Base-by-base conservation (phyloP, 2,113 vertebrate genomes). In the Oxyura jamaicensis region DNA sequence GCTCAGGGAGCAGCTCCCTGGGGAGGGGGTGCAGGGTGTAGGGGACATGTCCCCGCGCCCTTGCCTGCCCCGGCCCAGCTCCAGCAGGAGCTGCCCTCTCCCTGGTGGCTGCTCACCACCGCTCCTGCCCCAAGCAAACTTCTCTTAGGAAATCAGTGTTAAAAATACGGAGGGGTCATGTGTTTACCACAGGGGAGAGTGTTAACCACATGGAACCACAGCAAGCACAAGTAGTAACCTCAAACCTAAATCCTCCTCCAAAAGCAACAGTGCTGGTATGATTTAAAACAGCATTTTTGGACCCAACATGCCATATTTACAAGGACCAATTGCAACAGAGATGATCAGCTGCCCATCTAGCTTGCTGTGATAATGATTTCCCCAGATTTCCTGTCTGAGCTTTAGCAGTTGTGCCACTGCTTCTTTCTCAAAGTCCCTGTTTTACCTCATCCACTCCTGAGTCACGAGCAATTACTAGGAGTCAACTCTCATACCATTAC, bases 121-220 rank as follows among this genome's bases (percentile, higher is more conserved):
- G 33, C 14, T 19, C 12, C 3, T 36, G 46, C 48, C 11, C 22
- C 1, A 4, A 39, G 33, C 28, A 18, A 56, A 29, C n/a, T 29
- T n/a, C 28, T n/a, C n/a, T 23, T 56, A 7, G 6, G 6, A 46
- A 63, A 21, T 15, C n/a, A 6, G 28, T 9, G 2, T 15, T 48
- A 23, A 23, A 23, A 15, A 55, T 18, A 11, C 14, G 3, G 11
- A 1, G 1, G 48, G 22, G 19, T n/a, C 18, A 8, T 7, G 14
- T 39, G 39, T 46, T 18, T 26, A 55, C 52, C 52, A 55, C 52
- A 26, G 13, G 14, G 29, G 28, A 39, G 31, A 2, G 10, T 4
- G 23, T 33, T 46, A 55, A 19, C 39, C n/a, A 19, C 29, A 25
- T 10, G 41, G 67, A 65, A n/a, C 58, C 35, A 16, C 59, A 41